A percentile compares a stretch with the other conserved stretches of the same genome.
phyloP scores from a whole-genome alignment of 2,888 invertebrate genomes.

The Thalpophila matura region DNA sequence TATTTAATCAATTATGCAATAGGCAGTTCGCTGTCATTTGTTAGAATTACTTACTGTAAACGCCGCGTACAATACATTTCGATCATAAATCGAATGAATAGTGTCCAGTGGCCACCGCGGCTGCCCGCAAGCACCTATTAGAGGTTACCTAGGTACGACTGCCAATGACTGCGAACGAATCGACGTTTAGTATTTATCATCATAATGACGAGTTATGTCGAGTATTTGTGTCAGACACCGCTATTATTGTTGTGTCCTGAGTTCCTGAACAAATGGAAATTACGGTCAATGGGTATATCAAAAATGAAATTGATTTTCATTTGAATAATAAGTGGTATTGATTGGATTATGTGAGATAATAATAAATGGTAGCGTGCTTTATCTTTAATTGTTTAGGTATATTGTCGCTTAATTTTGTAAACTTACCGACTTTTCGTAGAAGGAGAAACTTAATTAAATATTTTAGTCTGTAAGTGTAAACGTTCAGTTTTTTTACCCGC shows the following conservation, averaged over 20 bases:
- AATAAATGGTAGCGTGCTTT: constrained; percentile 22
- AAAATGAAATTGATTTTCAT: constrained; percentile 41
- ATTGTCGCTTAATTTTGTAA: not conserved
- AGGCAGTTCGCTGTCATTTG: constrained; percentile 65
- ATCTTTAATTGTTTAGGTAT: not conserved
- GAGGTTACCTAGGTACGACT: constrained; percentile 57
- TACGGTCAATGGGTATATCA: constrained; percentile 23
- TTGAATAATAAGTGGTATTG: constrained; percentile 38
- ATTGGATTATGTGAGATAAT: constrained; percentile 31
- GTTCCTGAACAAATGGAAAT: constrained; percentile 45
- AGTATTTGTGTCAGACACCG: constrained; percentile 73
- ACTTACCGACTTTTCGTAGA: too few species aligned
- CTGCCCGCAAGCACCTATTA: constrained; percentile 70
- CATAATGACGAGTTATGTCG: constrained; percentile 78
- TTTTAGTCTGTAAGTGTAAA: not conserved
- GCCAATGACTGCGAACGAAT: constrained; percentile 75
- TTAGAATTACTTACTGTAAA: constrained; percentile 67
- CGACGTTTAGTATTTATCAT: constrained; percentile 75
- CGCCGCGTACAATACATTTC: constrained; percentile 61
- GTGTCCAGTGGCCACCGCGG: constrained; percentile 68
- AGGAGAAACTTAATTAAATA: too few species aligned
- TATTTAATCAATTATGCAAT: constrained; percentile 62
- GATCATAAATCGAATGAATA: constrained; percentile 74
- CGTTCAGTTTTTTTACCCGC: too few species aligned
- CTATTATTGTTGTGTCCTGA: constrained; percentile 49